These are phyloP conservation scores for Holotrichia oblita DNA, from an alignment of 1,140 invertebrate species.

Conservation along the genomic window DNA sequence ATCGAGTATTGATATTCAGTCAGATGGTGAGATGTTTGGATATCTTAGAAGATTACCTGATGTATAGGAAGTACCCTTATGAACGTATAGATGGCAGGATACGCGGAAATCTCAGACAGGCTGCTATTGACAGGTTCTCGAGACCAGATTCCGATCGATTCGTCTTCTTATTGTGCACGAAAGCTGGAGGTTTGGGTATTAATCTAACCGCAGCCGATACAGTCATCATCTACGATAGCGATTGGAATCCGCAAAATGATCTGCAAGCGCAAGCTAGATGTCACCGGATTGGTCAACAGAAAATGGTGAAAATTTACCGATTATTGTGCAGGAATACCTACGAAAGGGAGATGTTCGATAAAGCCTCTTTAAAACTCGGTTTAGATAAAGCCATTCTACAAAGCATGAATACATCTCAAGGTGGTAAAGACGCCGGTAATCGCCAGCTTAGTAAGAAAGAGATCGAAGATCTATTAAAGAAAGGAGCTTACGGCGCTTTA, in stretches of 20 bases:
- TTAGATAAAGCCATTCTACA: conserved; percentile 99
- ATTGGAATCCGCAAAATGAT: conserved; percentile 99
- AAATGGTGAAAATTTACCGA: conserved; percentile 99
- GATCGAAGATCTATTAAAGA: conserved; percentile 98
- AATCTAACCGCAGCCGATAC: conserved; percentile 99
- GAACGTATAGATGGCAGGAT: conserved; percentile 99
- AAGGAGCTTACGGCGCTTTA: conserved; percentile 96
- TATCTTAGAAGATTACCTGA: conserved; percentile 97
- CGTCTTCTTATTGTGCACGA: conserved; percentile 97
- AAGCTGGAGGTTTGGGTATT: conserved; percentile 97
- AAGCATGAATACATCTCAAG: conserved; percentile 93
- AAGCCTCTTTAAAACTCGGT: conserved; percentile 97
- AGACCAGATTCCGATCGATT: conserved; percentile 98
- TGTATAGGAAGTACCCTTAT: conserved; percentile 95
- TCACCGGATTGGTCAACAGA: conserved; percentile 98
- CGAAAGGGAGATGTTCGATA: conserved; percentile 99
- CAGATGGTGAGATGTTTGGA: conserved; percentile 99
- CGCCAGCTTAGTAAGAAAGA: conserved; percentile 97
- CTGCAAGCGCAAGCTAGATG: conserved; percentile 98
- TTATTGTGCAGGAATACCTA: conserved; percentile 98
- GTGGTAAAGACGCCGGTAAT: conserved; percentile 75
- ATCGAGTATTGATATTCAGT: conserved; percentile 97
- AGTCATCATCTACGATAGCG: conserved; percentile 99
- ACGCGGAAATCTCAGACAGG: conserved; percentile 95
- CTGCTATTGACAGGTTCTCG: conserved; percentile 98